phyloP scores from a whole-genome alignment of 2,113 vertebrate species.

The Cheirogaleus medius region DNA sequence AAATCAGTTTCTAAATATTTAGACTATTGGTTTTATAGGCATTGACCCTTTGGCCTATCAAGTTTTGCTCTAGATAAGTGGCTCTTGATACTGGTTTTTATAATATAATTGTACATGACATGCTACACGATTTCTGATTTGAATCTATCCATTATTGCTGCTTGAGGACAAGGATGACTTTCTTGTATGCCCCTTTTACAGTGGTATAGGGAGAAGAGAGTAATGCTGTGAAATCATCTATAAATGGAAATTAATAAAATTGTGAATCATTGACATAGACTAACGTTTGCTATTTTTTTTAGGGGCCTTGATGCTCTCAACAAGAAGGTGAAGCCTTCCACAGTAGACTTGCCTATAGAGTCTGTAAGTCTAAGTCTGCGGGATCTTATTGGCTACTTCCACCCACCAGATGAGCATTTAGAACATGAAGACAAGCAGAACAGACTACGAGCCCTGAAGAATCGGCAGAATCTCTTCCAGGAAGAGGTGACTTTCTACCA shows the following conservation, averaged over 20 bases:
- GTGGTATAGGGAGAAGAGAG: neutral
- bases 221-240: neutral
- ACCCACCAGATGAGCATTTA: conserved; percentile 94
- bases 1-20: neutral
- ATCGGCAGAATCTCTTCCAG: conserved; percentile 97
- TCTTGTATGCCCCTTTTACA: neutral
- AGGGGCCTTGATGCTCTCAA: conserved; percentile 94
- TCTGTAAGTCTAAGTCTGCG: conserved; percentile 94
- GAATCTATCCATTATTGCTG: neutral
- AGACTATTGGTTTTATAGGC: neutral
- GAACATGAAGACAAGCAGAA: conserved; percentile 98
- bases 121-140: neutral
- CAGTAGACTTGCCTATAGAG: conserved; percentile 92
- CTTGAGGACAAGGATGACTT: neutral
- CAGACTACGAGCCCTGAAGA: conserved; percentile 94
- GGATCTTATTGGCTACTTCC: conserved; percentile 97
- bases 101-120: neutral
- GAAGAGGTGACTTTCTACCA: conserved; percentile 90
- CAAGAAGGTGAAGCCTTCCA: conserved; percentile 89
- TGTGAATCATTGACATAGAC: neutral
- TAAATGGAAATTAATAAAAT: neutral
- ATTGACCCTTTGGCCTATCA: neutral
- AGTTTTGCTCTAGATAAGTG: neutral
- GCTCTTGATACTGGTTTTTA: neutral
- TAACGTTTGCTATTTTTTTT: conserved; percentile 47